These are phyloP conservation scores for Etia nguti DNA, from an alignment of 2,113 vertebrate species.

Conservation along the genomic window DNA sequence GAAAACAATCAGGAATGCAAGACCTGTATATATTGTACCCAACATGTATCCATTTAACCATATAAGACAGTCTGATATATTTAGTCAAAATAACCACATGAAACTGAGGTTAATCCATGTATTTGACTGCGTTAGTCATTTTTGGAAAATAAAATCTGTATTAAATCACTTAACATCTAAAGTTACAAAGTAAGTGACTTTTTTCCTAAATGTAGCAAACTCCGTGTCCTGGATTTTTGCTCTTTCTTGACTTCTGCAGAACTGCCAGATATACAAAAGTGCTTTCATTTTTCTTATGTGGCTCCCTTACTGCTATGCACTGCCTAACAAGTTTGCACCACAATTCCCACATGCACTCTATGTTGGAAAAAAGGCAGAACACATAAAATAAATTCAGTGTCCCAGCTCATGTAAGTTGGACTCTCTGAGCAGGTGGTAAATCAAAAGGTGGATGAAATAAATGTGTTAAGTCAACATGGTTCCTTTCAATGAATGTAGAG, in stretches of 20 bases:
- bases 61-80: neutral
- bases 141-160: neutral
- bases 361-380: slow-evolving; percentile 1
- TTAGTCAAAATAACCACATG: neutral
- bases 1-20: neutral
- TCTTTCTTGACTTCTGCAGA: neutral
- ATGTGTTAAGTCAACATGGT: neutral
- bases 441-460: neutral
- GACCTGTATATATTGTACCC: neutral
- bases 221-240: neutral
- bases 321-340: neutral
- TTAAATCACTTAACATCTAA: neutral
- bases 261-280: neutral
- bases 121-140: neutral
- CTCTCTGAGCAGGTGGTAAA: neutral
- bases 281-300: neutral
- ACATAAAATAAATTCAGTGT: neutral
- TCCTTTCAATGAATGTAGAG: neutral
- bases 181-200: neutral
- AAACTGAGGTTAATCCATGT: neutral
- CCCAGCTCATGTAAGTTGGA: neutral
- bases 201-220: neutral
- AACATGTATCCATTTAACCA: neutral
- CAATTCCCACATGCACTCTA: neutral
- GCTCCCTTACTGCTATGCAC: neutral